These are phyloP conservation scores for Hiodon alosoides DNA, from an alignment of 2,113 vertebrate species.

Conservation along the genomic window DNA sequence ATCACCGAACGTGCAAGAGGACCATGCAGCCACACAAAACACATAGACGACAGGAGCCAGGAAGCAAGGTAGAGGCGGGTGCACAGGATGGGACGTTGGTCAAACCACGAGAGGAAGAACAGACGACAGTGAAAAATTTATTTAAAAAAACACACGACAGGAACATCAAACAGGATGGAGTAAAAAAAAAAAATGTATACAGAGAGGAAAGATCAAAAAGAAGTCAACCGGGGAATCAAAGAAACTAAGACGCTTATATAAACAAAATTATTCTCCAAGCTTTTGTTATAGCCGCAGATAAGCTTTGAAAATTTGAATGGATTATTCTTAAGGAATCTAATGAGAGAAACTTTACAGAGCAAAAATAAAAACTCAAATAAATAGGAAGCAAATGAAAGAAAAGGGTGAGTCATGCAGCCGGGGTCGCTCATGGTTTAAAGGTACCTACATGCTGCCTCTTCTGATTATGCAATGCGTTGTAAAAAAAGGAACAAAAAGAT, in stretches of 20 bases:
- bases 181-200: neutral
- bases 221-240: conserved; percentile 14
- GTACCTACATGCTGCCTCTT: conserved; percentile 61
- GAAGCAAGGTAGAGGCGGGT: conserved; percentile 19
- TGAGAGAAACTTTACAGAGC: conserved; percentile 26
- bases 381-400: conserved; percentile 33
- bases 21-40: conserved; percentile 50
- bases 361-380: conserved; percentile 27
- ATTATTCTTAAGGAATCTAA: conserved; percentile 4
- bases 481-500: conserved; percentile 57
- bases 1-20: conserved; percentile 41
- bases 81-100: conserved; percentile 34
- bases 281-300: conserved; percentile 12
- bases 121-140: conserved; percentile 22
- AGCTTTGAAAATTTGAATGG: conserved; percentile 7
- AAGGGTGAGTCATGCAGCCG: conserved; percentile 60
- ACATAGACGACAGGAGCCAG: conserved; percentile 21
- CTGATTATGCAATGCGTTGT: conserved; percentile 57
- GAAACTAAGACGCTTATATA: neutral
- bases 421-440: conserved; percentile 32
- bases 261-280: conserved; percentile 20
- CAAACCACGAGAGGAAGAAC: conserved; percentile 28
- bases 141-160: conserved; percentile 8
- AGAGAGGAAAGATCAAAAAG: conserved; percentile 22
- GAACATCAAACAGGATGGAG: conserved; percentile 25